Conservation (phyloP, 2,113 vertebrate genomes). For the Gymnobelideus leadbeateri region DNA sequence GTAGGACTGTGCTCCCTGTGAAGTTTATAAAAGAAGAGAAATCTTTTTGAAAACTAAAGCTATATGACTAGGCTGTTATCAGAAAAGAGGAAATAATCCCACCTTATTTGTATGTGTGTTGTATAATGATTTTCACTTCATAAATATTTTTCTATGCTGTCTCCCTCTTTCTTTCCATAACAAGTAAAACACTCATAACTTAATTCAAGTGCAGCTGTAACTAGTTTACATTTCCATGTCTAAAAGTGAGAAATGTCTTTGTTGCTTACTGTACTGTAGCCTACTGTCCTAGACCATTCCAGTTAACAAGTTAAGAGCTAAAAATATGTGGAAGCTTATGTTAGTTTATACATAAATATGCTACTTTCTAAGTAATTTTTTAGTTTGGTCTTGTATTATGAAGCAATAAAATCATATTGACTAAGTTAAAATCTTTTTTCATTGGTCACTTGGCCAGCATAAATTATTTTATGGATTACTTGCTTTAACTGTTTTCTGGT, state of each 20-base stretch:
- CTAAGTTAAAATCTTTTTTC: neutral
- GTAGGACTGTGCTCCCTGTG: neutral
- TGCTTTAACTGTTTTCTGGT: neutral
- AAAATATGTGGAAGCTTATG: slow-evolving; percentile 23
- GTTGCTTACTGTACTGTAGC: neutral
- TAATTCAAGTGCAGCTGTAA: neutral
- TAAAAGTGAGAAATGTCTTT: slow-evolving; percentile 17
- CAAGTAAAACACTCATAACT: slow-evolving; percentile 40
- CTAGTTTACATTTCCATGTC: slow-evolving; percentile 11
- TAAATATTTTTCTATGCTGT: slow-evolving; percentile 29
- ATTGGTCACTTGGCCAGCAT: neutral
- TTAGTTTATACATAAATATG: slow-evolving; percentile 16
- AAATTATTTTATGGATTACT: neutral
- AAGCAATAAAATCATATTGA: neutral
- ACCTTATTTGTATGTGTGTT: neutral
- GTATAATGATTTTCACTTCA: slow-evolving; percentile 41
- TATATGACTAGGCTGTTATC: neutral
- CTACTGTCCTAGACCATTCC: neutral
- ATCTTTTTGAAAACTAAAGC: neutral
- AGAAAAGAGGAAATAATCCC: slow-evolving; percentile 19
- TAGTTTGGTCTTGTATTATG: neutral
- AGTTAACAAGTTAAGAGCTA: slow-evolving; percentile 35
- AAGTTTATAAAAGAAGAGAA: neutral
- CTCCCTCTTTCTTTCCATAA: neutral
- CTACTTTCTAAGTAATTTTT: slow-evolving; percentile 25